phyloP scores from a whole-genome alignment of 2,888 invertebrate species.

The Dione juno region DNA sequence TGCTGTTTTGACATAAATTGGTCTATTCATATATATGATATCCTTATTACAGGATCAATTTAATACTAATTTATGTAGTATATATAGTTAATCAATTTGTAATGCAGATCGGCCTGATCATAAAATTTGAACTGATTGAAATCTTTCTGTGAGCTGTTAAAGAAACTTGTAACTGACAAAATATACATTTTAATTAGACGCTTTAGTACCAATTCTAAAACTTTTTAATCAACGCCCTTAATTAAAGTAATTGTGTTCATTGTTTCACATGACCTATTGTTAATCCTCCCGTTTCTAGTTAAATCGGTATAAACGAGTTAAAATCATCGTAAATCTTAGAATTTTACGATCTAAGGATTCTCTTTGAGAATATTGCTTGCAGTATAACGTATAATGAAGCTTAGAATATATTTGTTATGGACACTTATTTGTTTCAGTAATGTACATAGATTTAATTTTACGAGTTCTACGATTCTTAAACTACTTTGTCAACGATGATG shows the following conservation, averaged over 20 bases:
- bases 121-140: conserved; percentile 18
- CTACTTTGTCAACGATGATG: background rate
- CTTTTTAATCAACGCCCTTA: conserved; percentile 27
- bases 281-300: conserved; percentile 40
- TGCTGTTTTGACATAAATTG: background rate
- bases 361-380: conserved; percentile 50
- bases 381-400: conserved; percentile 52
- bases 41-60: background rate
- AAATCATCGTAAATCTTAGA: conserved; percentile 49
- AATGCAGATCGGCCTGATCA: conserved; percentile 13
- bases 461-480: background rate
- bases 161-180: conserved; percentile 17
- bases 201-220: conserved; percentile 6
- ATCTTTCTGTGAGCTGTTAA: conserved; percentile 3
- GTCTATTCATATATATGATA: background rate
- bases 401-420: conserved; percentile 2
- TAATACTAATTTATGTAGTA: conserved; percentile 16
- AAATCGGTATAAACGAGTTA: conserved; percentile 45
- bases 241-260: conserved; percentile 33
- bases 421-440: background rate
- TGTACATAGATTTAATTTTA: background rate
- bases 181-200: conserved; percentile 24
- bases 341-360: conserved; percentile 48
- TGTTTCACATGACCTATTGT: conserved; percentile 35
- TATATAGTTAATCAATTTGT: background rate